A percentile compares a stretch with the other conserved stretches of the same genome.
Conservation (phyloP, 2,797 vertebrate species). For the Tragelaphus eurycerus region DNA sequence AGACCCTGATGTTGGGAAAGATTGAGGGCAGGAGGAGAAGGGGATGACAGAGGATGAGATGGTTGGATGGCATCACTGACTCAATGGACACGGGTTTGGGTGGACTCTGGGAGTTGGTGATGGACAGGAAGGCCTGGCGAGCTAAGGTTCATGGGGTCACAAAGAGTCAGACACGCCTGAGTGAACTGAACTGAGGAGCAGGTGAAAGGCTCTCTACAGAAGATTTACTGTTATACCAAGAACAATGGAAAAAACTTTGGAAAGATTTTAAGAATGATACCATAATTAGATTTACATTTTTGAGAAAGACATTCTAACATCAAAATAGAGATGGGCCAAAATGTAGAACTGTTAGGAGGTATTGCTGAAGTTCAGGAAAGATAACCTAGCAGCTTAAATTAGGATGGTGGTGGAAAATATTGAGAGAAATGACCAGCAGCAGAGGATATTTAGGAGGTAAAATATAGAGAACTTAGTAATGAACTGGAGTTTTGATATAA, state of each 20-base stretch:
- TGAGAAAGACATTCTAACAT: not conserved
- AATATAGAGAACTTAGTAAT: not conserved
- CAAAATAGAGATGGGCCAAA: not conserved
- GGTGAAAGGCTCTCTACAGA: not conserved
- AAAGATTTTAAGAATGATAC: not conserved
- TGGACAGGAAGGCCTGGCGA: fast-evolving
- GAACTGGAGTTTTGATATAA: not conserved
- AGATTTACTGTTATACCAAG: not conserved
- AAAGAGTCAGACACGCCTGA: fast-evolving
- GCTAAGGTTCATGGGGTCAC: fast-evolving
- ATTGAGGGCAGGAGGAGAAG: not conserved
- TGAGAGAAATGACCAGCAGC: not conserved
- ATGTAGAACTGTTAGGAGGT: not conserved
- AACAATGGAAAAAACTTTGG: not conserved
- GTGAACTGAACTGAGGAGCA: not conserved
- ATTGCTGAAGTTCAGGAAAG: not conserved
- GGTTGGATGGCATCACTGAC: not conserved
- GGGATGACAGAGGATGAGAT: not conserved
- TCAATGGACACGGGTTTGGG: not conserved
- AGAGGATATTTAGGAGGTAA: not conserved
- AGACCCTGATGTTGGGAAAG: not conserved
- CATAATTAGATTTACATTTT: not conserved
- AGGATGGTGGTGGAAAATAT: not conserved
- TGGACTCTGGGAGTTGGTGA: not conserved
- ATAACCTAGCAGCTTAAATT: not conserved